Conservation (phyloP, 2,797 vertebrate genomes). For the Platalea minor region DNA sequence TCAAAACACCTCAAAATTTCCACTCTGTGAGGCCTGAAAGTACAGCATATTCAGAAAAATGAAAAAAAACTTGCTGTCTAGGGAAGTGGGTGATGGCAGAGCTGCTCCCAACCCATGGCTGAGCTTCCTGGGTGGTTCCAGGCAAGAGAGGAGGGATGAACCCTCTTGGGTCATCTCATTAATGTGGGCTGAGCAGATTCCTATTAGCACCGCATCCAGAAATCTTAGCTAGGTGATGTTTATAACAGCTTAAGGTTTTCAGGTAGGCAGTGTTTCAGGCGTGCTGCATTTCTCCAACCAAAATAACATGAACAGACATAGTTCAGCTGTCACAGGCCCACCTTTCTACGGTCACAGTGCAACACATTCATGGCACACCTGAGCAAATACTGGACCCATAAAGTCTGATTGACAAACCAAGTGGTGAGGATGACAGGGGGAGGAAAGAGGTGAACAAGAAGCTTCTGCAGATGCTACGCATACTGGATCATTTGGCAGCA, state of each 20-base stretch:
- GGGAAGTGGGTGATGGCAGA: background rate
- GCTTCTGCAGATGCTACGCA: rapidly evolving
- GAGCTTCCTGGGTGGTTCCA: background rate
- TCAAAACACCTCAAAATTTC: background rate
- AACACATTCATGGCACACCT: background rate
- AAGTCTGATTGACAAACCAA: background rate
- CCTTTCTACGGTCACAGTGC: rapidly evolving
- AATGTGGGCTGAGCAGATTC: background rate
- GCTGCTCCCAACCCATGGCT: background rate
- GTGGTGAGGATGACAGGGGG: background rate
- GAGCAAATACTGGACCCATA: rapidly evolving
- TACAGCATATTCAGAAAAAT: background rate
- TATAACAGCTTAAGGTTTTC: background rate
- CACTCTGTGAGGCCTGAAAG: background rate
- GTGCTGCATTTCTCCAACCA: background rate
- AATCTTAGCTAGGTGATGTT: too few species aligned
- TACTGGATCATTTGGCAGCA: background rate
- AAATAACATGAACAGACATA: rapidly evolving
- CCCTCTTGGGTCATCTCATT: background rate
- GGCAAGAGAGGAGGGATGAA: background rate
- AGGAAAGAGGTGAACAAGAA: background rate
- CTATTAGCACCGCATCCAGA: background rate
- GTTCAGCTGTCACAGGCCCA: background rate
- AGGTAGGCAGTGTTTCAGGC: background rate
- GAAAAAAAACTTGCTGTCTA: background rate